These are phyloP conservation scores for Vultur gryphus DNA, from an alignment of 2,797 vertebrate species.

Conservation along the genomic window DNA sequence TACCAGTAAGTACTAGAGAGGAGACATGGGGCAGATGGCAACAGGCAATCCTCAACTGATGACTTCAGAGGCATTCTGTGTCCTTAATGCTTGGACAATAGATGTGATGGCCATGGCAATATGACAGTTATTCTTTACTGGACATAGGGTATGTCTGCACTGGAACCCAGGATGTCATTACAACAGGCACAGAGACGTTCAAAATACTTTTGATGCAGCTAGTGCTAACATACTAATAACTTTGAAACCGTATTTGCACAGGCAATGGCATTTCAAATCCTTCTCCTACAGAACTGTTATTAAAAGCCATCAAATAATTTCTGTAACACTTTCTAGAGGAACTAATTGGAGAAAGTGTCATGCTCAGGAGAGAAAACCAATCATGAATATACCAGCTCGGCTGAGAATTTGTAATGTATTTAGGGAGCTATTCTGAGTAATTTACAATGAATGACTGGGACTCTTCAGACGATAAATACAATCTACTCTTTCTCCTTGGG, in stretches of 20 bases:
- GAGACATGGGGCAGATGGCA: background rate
- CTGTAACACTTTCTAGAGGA: constrained; percentile 14
- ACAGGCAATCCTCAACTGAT: background rate
- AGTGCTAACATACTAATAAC: background rate
- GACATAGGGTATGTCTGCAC: background rate
- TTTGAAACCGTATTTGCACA: background rate
- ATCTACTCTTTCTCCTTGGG: constrained; percentile 13
- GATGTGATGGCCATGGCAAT: background rate
- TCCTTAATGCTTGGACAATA: background rate
- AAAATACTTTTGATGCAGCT: background rate
- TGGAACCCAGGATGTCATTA: background rate
- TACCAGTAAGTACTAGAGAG: background rate
- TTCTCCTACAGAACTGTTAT: background rate
- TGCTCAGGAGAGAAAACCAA: constrained; percentile 32
- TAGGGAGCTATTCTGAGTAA: constrained; percentile 37
- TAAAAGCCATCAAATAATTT: constrained; percentile 41
- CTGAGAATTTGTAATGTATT: constrained; percentile 34
- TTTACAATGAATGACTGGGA: constrained; percentile 39
- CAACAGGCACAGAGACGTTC: background rate
- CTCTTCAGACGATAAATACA: constrained; percentile 44
- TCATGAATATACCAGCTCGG: constrained; percentile 15
- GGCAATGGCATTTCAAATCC: background rate
- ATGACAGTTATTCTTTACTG: background rate
- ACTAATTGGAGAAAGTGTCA: constrained; percentile 36
- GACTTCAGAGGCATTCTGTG: background rate